phyloP scores from a whole-genome alignment of 1,140 invertebrate genomes.

The Heterodera schachtii region DNA sequence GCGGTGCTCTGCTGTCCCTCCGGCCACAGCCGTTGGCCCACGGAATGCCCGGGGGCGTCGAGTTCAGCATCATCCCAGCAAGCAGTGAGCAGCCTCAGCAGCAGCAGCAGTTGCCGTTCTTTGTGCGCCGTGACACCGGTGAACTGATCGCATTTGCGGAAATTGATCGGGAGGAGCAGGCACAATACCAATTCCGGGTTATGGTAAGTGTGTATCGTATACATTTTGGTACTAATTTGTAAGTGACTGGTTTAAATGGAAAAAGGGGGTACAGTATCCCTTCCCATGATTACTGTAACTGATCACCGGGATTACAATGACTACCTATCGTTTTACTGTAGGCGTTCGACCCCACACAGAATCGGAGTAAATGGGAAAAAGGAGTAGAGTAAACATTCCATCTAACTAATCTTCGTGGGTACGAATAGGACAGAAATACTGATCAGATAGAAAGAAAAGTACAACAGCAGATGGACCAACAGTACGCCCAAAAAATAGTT shows the following conservation, averaged over 20 bases:
- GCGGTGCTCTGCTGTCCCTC: constrained; percentile 51
- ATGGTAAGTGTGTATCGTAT: constrained; percentile 31
- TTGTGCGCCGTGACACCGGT: constrained; percentile 52
- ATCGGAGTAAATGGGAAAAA: neutral
- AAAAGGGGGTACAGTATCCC: no score
- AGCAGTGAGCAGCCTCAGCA: constrained; percentile 5
- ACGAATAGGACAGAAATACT: no score
- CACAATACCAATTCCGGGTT: constrained; percentile 49
- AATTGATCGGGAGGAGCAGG: constrained; percentile 53
- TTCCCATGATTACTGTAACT: no score
- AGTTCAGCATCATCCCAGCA: constrained; percentile 28
- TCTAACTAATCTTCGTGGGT: no score
- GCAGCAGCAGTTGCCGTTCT: constrained; percentile 50
- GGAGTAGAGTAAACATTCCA: no score
- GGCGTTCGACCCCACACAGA: constrained; percentile 7
- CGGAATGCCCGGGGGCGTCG: constrained; percentile 41
- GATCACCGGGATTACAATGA: no score
- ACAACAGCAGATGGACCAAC: no score
- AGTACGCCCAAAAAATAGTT: no score
- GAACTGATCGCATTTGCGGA: constrained; percentile 57
- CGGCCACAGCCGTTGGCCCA: constrained; percentile 41
- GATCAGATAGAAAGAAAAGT: no score
- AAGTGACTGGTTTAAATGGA: no score
- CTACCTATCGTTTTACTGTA: neutral
- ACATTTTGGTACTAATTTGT: neutral